phyloP scores from a whole-genome alignment of 1,140 invertebrate genomes.

The Drosophila insularis region DNA sequence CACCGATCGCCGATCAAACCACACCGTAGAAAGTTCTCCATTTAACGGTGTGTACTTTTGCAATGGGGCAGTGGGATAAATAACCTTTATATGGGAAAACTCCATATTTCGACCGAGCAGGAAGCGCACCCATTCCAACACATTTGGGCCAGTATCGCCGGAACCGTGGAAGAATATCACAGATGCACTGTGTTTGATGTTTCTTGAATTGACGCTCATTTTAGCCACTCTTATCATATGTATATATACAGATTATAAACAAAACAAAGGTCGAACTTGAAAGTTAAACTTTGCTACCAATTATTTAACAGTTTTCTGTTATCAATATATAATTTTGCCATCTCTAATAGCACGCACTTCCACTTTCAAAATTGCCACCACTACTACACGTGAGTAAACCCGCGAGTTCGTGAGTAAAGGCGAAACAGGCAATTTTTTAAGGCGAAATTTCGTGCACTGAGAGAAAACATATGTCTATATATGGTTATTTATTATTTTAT shows the following conservation, averaged over 20 bases:
- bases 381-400: no score
- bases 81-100: constrained; percentile 87
- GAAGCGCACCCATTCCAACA: constrained; percentile 86
- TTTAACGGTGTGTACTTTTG: constrained; percentile 86
- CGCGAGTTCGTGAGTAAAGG: no score
- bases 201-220: constrained; percentile 33
- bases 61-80: constrained; percentile 88
- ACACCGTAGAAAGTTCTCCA: constrained; percentile 87
- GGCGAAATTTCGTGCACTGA: no score
- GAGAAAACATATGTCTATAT: no score
- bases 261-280: no score
- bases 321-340: no score
- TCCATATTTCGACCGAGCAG: constrained; percentile 84
- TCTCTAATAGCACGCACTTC: no score
- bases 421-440: no score
- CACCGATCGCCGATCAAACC: constrained; percentile 87
- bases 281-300: no score
- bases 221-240: constrained; percentile 19
- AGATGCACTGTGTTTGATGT: constrained; percentile 82
- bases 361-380: no score
- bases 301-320: background rate
- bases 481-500: no score
- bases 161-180: constrained; percentile 87
- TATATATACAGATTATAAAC: no score
- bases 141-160: constrained; percentile 85